Evolutionary conservation across 2,888 invertebrate species (phyloP), one percentile per base, ranked within the genome.

Genomic region (Conus canariensis): DNA sequence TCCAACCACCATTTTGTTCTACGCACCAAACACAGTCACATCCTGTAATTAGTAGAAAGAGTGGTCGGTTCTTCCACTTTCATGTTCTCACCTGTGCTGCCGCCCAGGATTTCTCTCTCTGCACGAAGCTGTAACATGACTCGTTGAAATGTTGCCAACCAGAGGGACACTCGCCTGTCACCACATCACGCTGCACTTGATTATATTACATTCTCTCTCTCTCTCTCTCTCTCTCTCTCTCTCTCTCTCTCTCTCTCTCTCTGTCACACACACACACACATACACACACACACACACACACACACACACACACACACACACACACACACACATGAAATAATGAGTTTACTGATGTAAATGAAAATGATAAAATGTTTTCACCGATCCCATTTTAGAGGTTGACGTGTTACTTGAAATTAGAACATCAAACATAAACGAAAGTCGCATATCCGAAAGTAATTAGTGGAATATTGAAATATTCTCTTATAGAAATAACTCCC

Each of bases 61-160:
- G 45, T 3, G 45, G 45, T 45, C 45, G 45, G 45, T 45, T 45
- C 3, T 45, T 45, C 45, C 45, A 45, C 45, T 3, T 45, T 45
- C 45, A 45, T 45, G 45, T 64, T 14, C 90, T 22, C 64, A 88
- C 90, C 90, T 83, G 88, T 30, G 90, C 90, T 7, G 67, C 70
- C 12, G 83, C 30, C 90, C 88, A 90, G 14, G 85, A 14, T 16
- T 22, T 67, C 59, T 90, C 83, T 8, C 70, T 9, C 9, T 67
- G 14, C 22, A 90, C 74, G 14, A 88, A 88, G 25, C 25, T 74
- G 82, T 90, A 90, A 64, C 90, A 90, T 16, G 88, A 88, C 6
- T 88, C 67, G 25, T 82, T 82, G 77, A 85, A 70, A 22, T 85
- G 90, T 14, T 83, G 59, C 82, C 87, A 90, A 8, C 90, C 90